Percentiles rank a stretch among this genome's conserved stretches.
Evolutionary conservation across 2,888 invertebrate genomes (phyloP).

Genomic region (Drosophila kanekoi): DNA sequence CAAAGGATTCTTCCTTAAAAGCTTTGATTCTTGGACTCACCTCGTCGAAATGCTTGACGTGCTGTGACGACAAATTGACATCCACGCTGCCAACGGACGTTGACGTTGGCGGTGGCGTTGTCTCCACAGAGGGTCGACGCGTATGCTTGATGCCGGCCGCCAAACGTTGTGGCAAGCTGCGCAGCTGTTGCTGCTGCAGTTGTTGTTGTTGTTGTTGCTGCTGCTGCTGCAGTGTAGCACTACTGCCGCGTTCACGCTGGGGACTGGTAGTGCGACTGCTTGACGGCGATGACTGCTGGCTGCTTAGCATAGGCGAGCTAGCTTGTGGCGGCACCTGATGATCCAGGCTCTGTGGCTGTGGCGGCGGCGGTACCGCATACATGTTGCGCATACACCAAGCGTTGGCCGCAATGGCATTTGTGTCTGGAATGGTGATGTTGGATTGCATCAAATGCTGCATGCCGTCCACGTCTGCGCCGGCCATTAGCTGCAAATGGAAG

Average conservation of each 20-base stretch:
- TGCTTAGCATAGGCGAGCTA: constrained; percentile 89
- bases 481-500: constrained; percentile 73
- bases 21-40: constrained; percentile 61
- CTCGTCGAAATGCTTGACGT: constrained; percentile 82
- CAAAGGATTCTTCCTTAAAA: not conserved
- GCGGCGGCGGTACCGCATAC: constrained; percentile 59
- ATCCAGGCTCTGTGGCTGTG: constrained; percentile 55
- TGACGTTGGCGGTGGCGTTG: constrained; percentile 73
- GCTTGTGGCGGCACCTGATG: constrained; percentile 86
- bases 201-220: constrained; percentile 65
- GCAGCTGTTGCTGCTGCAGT: constrained; percentile 72
- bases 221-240: constrained; percentile 63
- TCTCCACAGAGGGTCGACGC: constrained; percentile 84
- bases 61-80: constrained; percentile 73
- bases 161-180: constrained; percentile 79
- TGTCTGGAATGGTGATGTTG: constrained; percentile 84
- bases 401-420: constrained; percentile 64
- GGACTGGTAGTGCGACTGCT: constrained; percentile 91
- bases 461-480: constrained; percentile 81
- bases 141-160: constrained; percentile 76
- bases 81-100: constrained; percentile 61
- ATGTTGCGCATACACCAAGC: constrained; percentile 79
- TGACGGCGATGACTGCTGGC: constrained; percentile 90
- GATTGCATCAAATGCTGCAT: constrained; percentile 84
- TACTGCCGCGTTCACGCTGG: constrained; percentile 82